A percentile compares a stretch with the other conserved stretches of the same genome.
These are phyloP conservation scores for Odocoileus hemionus DNA, from an alignment of 2,113 vertebrate species.

Conservation along the genomic window DNA sequence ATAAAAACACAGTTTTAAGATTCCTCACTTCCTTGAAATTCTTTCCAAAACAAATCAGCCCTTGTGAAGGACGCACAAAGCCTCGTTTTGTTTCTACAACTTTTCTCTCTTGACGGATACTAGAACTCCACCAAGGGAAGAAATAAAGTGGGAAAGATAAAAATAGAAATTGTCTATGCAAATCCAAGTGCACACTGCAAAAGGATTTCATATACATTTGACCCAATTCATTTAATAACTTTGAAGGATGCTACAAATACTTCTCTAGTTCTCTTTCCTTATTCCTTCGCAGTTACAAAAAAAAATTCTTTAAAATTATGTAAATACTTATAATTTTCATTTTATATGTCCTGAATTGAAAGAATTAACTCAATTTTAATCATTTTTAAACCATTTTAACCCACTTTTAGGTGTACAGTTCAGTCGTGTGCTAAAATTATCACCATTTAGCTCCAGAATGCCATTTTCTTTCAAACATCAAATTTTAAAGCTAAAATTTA, in stretches of 20 bases:
- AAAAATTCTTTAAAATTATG: neutral
- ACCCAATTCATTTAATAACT: neutral
- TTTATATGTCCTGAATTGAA: neutral
- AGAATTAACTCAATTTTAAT: neutral
- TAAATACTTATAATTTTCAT: neutral
- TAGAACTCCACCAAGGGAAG: neutral
- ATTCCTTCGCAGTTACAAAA: neutral
- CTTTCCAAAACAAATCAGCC: constrained; percentile 57
- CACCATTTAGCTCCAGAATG: neutral
- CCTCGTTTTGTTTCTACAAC: constrained; percentile 55
- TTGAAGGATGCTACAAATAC: neutral
- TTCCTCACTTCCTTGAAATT: constrained; percentile 47
- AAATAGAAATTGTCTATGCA: constrained; percentile 24
- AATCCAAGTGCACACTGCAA: neutral
- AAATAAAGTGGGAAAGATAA: constrained; percentile 2
- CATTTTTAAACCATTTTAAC: neutral
- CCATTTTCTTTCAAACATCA: neutral
- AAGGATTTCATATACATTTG: neutral
- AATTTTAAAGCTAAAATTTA: neutral
- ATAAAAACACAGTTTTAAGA: constrained; percentile 5
- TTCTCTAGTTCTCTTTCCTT: neutral
- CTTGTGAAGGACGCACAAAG: constrained; percentile 66
- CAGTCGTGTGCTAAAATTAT: neutral
- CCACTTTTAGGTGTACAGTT: neutral
- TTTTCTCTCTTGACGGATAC: neutral